phyloP scores from a whole-genome alignment of 2,888 invertebrate genomes.

The Spodoptera picta region DNA sequence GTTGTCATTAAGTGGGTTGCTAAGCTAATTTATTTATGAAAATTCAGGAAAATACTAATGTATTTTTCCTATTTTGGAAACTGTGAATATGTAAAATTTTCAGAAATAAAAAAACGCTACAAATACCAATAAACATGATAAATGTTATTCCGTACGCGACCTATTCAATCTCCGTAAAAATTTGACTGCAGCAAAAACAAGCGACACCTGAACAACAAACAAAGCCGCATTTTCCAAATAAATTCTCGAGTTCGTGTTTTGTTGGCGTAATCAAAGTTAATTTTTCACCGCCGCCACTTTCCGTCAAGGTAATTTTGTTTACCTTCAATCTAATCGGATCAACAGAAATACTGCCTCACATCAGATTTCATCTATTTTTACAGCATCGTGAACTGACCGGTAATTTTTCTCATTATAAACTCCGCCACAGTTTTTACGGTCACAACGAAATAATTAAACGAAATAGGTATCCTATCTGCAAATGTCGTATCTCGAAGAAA shows the following conservation, averaged over 20 bases:
- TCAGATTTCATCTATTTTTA: constrained; percentile 51
- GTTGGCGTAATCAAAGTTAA: constrained; percentile 24
- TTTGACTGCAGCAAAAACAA: constrained; percentile 14
- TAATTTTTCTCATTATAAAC: constrained; percentile 3
- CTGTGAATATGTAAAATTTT: not conserved
- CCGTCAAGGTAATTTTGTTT: constrained; percentile 43
- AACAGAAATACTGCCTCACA: constrained; percentile 45
- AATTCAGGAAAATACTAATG: not conserved
- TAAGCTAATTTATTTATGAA: too few relatives aligned
- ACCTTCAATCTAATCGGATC: constrained; percentile 52
- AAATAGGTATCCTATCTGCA: constrained; percentile 19
- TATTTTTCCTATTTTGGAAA: not conserved
- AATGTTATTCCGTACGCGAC: not conserved
- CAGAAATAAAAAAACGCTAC: too few relatives aligned
- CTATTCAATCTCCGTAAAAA: not conserved
- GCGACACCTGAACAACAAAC: not conserved
- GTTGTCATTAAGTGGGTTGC: not conserved
- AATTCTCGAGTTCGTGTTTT: constrained; percentile 15
- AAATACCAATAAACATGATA: too few relatives aligned
- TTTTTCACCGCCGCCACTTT: constrained; percentile 33
- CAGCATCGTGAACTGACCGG: constrained; percentile 18
- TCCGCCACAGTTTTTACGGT: constrained; percentile 28
- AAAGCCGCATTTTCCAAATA: constrained; percentile 6
- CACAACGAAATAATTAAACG: constrained; percentile 21
- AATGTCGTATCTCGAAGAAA: constrained; percentile 10